Base-by-base conservation (phyloP, 2,797 vertebrate species). In the Glossophaga mutica region DNA sequence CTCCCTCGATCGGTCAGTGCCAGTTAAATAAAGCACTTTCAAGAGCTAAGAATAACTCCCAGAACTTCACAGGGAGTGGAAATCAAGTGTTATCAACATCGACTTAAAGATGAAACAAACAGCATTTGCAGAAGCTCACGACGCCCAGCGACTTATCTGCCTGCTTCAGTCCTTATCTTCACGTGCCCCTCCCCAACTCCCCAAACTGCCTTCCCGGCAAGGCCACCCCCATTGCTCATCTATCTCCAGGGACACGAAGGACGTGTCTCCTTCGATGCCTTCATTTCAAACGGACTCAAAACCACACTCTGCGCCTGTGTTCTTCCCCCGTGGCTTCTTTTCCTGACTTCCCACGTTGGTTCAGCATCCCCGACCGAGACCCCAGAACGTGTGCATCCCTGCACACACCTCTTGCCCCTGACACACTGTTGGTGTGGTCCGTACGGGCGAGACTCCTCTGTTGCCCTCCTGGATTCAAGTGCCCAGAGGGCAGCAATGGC, bases 1-100 rank as follows among this genome's bases (percentile, higher is more conserved):
- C 6, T 48, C 52, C 48, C 71, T 84, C 48, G 50, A 37, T 52
- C 70, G 79, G 46, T 83, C 46, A 74, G 48, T 62, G 12, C 12
- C 44, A 67, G 78, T 77, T 39, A 67, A 94, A 87, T 57, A 94
- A 86, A 96, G 81, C 37, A 65, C n/a, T 70, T 79, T 70, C 29
- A 34, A 76, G 71, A 65, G 55, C 37, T 78, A 57, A 84, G 89
- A 71, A 19, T 92, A 81, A 96, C 70, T 83, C 55, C 68, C 62
- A 78, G 73, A 91, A 59, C 44, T 55, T 68, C 76, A 62, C 19
- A 11, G 68, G 57, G 74, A 62, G 65, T 76, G 29, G 88, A 95
- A 84, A 94, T 83, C 88, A 83, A 93, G 37, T 55, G 68, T 65
- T 59, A 82, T 74, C 48, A 82, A 78, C 15, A 77, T 39, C 3